Percentiles rank a stretch among this genome's conserved stretches.
Evolutionary conservation across 2,113 vertebrate genomes (phyloP).

Genomic region (Osmerus mordax): DNA sequence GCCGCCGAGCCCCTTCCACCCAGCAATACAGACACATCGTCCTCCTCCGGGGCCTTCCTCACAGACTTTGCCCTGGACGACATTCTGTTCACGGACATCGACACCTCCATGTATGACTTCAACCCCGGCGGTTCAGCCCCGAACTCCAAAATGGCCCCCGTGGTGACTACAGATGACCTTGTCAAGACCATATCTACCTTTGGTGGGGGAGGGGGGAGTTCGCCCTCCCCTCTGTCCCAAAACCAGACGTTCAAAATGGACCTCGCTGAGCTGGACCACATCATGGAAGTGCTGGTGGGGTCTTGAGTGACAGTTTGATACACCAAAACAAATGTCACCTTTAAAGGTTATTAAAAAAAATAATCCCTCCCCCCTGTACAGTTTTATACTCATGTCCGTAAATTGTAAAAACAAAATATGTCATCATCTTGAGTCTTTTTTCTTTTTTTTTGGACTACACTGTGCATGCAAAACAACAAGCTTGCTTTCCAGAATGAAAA

Average conservation of each 20-base stretch:
- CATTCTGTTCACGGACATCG: constrained; percentile 88
- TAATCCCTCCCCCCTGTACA: neutral
- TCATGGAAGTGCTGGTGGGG: constrained; percentile 92
- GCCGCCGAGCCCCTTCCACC: constrained; percentile 71
- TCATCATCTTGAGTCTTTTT: neutral
- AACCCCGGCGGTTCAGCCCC: constrained; percentile 76
- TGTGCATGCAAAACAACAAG: constrained; percentile 77
- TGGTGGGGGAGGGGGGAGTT: constrained; percentile 48
- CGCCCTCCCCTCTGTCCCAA: constrained; percentile 56
- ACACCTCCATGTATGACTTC: constrained; percentile 90
- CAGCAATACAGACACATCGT: constrained; percentile 54
- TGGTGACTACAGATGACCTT: constrained; percentile 82
- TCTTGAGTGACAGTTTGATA: constrained; percentile 66
- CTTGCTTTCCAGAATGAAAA: constrained; percentile 71
- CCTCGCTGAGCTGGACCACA: constrained; percentile 89
- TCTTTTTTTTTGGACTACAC: constrained; percentile 64
- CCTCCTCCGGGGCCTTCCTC: constrained; percentile 77
- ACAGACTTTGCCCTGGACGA: constrained; percentile 90
- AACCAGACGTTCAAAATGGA: constrained; percentile 90
- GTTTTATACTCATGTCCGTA: constrained; percentile 12
- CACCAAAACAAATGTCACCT: too few species aligned
- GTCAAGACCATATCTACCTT: constrained; percentile 83
- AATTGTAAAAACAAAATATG: constrained; percentile 16
- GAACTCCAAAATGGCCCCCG: constrained; percentile 77
- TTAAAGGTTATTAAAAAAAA: neutral